Conservation (phyloP, 2,113 vertebrate species). For the Serinus canaria region DNA sequence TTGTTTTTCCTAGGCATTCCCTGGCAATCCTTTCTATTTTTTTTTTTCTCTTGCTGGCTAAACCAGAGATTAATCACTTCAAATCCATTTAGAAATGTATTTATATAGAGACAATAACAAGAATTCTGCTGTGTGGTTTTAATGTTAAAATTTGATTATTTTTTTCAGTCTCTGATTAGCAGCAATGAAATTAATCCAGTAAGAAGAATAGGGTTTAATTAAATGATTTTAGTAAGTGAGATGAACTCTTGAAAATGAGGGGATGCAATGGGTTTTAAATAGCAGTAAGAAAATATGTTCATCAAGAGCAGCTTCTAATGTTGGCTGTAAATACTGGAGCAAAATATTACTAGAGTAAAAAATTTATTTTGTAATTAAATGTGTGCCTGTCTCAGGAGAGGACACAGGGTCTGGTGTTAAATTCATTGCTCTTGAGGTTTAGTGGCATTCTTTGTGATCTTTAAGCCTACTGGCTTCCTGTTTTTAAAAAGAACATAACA, state of each 20-base stretch:
- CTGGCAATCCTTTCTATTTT: background rate
- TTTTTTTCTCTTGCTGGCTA: background rate
- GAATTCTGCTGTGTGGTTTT: background rate
- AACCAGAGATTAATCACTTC: background rate
- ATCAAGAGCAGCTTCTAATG: background rate
- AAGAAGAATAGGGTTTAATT: constrained; percentile 16
- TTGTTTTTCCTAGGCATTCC: background rate
- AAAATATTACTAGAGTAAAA: background rate
- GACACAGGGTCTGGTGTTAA: background rate
- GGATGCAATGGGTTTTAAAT: background rate
- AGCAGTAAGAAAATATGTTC: background rate
- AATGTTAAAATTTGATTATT: background rate
- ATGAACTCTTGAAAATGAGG: background rate
- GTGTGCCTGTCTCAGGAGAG: background rate
- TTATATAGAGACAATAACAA: background rate
- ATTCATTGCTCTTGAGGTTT: background rate
- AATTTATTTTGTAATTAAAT: background rate
- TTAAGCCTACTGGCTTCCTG: background rate
- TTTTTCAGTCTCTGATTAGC: background rate
- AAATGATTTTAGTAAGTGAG: background rate
- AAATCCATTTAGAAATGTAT: background rate
- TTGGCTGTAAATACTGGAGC: background rate
- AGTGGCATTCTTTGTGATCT: background rate
- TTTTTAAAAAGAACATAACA: background rate
- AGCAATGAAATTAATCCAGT: background rate